These are phyloP conservation scores for Dromaius novaehollandiae DNA, from an alignment of 2,113 vertebrate species.

Conservation along the genomic window DNA sequence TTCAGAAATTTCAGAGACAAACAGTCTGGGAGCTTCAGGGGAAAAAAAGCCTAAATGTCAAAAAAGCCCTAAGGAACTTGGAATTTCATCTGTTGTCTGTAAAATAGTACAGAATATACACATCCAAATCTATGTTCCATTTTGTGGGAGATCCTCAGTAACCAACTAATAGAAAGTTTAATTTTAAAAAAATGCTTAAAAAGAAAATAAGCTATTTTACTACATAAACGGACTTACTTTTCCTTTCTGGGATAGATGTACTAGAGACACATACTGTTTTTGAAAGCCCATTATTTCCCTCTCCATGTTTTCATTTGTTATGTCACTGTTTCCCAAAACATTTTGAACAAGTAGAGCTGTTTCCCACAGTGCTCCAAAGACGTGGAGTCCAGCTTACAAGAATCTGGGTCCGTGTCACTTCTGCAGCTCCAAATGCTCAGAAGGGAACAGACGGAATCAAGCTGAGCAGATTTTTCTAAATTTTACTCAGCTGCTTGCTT, in stretches of 20 bases:
- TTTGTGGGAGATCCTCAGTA: background rate
- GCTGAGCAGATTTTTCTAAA: background rate
- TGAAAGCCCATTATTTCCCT: background rate
- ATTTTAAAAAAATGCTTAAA: background rate
- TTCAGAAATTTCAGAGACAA: background rate
- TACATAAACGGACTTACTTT: background rate
- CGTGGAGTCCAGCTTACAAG: background rate
- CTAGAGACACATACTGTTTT: background rate
- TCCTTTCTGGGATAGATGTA: background rate
- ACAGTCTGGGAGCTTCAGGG: background rate
- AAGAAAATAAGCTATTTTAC: background rate
- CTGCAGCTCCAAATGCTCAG: background rate
- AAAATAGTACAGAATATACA: background rate
- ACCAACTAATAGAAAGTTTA: background rate
- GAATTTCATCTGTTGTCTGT: background rate
- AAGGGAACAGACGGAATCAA: background rate
- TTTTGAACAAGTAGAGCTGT: background rate
- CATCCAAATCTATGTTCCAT: background rate
- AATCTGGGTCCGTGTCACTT: background rate
- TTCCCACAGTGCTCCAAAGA: background rate
- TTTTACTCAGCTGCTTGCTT: background rate
- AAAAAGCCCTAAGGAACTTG: background rate
- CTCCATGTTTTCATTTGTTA: background rate
- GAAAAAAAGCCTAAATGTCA: accelerated
- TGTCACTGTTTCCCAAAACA: background rate